phyloP scores from a whole-genome alignment of 2,113 vertebrate genomes.

The Dromaius novaehollandiae region DNA sequence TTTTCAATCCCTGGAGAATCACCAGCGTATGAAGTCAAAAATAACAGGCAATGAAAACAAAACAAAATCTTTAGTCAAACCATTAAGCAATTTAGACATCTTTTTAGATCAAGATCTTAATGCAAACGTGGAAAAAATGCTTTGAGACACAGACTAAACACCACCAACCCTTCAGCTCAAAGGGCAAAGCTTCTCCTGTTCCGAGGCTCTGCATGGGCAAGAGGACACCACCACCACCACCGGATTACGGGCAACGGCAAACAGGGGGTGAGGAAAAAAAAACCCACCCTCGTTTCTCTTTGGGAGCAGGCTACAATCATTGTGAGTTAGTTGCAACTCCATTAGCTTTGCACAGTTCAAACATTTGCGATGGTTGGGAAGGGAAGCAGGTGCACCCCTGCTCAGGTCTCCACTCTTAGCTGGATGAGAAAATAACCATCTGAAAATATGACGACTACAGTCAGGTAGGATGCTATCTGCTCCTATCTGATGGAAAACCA shows the following conservation, averaged over 20 bases:
- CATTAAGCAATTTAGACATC: not conserved
- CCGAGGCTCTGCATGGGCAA: not conserved
- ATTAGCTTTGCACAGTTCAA: not conserved
- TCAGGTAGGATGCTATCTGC: rapidly evolving
- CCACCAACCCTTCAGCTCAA: not conserved
- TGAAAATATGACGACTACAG: rapidly evolving
- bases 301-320: not conserved
- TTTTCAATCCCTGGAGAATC: not conserved
- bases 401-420: not conserved
- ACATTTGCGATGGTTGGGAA: rapidly evolving
- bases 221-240: not conserved
- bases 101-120: not conserved
- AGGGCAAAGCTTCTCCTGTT: not conserved
- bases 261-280: not conserved
- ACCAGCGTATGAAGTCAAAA: not conserved
- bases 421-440: not conserved
- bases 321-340: not conserved
- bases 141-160: conserved; percentile 14
- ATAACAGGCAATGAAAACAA: not conserved
- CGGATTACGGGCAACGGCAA: not conserved
- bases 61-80: not conserved
- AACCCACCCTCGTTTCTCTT: not conserved
- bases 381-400: not conserved
- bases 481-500: not conserved
- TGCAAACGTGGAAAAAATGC: not conserved